Conservation (phyloP, 2,888 invertebrate species). For the Theodoxus fluviatilis region DNA sequence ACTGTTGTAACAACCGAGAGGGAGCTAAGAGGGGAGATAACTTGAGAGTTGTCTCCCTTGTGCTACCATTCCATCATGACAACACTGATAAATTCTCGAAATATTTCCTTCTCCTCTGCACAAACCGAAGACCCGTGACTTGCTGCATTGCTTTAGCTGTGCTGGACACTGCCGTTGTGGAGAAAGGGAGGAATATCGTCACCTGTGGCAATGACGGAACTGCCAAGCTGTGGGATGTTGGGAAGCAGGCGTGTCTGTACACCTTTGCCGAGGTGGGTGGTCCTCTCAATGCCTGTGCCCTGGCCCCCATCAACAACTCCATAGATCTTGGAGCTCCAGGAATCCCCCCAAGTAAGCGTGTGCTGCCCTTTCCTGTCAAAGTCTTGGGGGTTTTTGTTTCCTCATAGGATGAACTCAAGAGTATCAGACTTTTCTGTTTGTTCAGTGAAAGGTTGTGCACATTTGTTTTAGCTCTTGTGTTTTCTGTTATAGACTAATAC, state of each 20-base stretch:
- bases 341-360: constrained; percentile 54
- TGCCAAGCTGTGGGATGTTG: constrained; percentile 76
- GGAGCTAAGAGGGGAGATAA: no score
- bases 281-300: constrained; percentile 71
- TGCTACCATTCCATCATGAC: no score
- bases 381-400: background rate
- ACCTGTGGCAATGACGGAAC: constrained; percentile 78
- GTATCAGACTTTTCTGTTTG: no score
- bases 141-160: constrained; percentile 69
- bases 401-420: no score
- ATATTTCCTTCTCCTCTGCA: background rate
- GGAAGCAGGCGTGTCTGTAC: constrained; percentile 71
- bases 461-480: no score
- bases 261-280: constrained; percentile 69
- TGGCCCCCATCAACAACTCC: constrained; percentile 65
- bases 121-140: no score
- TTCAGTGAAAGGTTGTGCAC: no score
- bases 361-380: background rate
- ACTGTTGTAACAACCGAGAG: no score
- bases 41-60: background rate
- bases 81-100: constrained; percentile 7
- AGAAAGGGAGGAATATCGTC: constrained; percentile 75
- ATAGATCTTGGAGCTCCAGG: constrained; percentile 55
- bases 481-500: no score
- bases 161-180: constrained; percentile 73